Evolutionary conservation across 2,113 vertebrate genomes (phyloP).

Genomic region (Pholis gunnellus): DNA sequence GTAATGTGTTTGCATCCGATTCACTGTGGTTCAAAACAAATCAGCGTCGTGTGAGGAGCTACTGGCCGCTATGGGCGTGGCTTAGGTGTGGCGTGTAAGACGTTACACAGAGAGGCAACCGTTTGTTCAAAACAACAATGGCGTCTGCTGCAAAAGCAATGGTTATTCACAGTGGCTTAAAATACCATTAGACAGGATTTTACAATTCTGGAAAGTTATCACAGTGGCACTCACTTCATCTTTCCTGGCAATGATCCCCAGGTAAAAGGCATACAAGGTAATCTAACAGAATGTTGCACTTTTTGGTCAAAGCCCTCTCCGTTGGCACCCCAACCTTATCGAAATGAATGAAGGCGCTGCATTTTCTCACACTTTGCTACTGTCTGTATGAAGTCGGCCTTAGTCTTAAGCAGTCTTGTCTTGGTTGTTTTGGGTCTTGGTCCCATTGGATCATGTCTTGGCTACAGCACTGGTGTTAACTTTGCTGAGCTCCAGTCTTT

Average conservation of each 20-base stretch:
- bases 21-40: not conserved
- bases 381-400: not conserved
- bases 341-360: not conserved
- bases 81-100: not conserved
- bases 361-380: not conserved
- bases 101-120: not conserved
- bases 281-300: not conserved
- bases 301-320: not conserved
- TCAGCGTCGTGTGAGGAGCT: not conserved
- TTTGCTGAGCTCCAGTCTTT: slow-evolving; percentile 31
- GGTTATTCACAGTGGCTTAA: not conserved
- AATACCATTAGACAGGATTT: not conserved
- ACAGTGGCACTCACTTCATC: too few species aligned
- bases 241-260: not conserved
- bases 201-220: not conserved
- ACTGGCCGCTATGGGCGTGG: not conserved
- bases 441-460: slow-evolving; percentile 14
- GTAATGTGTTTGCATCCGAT: not conserved
- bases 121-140: not conserved
- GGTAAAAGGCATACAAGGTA: not conserved
- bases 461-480: slow-evolving; percentile 23
- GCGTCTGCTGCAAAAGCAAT: not conserved
- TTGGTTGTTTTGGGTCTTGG: slow-evolving; percentile 7
- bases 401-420: not conserved
- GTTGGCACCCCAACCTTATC: not conserved